Conservation (phyloP, 2,113 vertebrate species). For the Sphyrna mokarran region DNA sequence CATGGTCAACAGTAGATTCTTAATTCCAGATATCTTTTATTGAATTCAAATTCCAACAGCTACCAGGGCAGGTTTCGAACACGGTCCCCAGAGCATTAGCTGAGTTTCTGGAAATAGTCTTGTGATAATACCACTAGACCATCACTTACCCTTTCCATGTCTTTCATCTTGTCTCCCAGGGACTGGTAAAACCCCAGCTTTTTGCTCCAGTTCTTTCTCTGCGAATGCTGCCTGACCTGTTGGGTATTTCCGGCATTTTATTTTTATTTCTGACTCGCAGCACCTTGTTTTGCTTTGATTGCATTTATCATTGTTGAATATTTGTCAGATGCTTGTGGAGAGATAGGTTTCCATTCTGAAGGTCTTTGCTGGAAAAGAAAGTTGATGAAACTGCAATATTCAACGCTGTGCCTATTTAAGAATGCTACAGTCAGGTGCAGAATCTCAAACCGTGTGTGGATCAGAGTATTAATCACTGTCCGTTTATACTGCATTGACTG, state of each 20-base stretch:
- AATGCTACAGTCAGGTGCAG: background rate
- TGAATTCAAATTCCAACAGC: no score
- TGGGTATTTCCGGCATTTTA: background rate
- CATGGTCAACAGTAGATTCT: no score
- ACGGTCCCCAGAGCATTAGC: no score
- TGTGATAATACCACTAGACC: no score
- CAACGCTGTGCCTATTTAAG: background rate
- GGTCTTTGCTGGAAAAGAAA: background rate
- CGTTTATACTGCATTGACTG: background rate
- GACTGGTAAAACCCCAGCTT: no score
- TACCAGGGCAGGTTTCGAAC: no score
- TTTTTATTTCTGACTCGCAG: background rate
- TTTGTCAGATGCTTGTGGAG: background rate
- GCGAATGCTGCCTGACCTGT: background rate
- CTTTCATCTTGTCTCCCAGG: background rate
- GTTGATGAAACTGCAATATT: background rate
- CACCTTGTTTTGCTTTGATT: background rate
- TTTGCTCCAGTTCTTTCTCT: background rate
- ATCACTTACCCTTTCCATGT: no score
- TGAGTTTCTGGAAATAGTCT: no score
- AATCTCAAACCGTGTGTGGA: background rate
- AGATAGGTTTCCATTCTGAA: background rate
- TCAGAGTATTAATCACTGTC: background rate
- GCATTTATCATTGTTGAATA: background rate
- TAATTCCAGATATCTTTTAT: no score